Percentiles rank a stretch among this genome's conserved stretches.
Conservation (phyloP, 2,797 vertebrate species). For the Silurus lanzhouensis region DNA sequence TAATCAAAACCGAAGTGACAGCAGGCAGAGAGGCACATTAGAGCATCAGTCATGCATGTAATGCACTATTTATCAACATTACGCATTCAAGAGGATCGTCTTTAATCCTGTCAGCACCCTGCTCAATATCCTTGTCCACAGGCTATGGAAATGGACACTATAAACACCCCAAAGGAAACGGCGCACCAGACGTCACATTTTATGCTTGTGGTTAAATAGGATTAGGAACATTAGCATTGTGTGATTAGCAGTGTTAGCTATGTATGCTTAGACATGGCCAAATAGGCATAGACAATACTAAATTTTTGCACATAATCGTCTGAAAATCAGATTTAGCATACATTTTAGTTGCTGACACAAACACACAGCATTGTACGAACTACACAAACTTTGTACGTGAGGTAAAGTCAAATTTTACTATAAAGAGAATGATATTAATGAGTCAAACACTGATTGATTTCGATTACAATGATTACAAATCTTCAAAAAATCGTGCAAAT, state of each 20-base stretch:
- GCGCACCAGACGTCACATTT: background rate
- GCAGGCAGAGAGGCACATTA: background rate
- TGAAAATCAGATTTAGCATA: no score
- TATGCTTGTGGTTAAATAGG: background rate
- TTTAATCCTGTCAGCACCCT: background rate
- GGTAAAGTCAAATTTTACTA: no score
- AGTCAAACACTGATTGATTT: no score
- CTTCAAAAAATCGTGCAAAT: no score
- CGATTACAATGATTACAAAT: no score
- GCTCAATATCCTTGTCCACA: background rate
- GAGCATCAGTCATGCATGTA: slow-evolving; percentile 3
- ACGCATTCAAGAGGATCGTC: background rate
- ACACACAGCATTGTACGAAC: no score
- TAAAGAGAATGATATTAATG: no score
- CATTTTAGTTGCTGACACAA: no score
- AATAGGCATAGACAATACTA: no score
- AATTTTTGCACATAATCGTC: no score
- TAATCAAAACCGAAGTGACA: background rate
- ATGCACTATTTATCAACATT: background rate
- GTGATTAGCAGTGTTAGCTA: background rate
- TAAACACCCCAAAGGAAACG: background rate
- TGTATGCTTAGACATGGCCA: no score
- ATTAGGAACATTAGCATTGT: background rate
- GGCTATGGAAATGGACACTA: background rate
- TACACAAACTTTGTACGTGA: no score